These are phyloP conservation scores for Bostrychus sinensis DNA, from an alignment of 2,113 vertebrate genomes.

Conservation along the genomic window DNA sequence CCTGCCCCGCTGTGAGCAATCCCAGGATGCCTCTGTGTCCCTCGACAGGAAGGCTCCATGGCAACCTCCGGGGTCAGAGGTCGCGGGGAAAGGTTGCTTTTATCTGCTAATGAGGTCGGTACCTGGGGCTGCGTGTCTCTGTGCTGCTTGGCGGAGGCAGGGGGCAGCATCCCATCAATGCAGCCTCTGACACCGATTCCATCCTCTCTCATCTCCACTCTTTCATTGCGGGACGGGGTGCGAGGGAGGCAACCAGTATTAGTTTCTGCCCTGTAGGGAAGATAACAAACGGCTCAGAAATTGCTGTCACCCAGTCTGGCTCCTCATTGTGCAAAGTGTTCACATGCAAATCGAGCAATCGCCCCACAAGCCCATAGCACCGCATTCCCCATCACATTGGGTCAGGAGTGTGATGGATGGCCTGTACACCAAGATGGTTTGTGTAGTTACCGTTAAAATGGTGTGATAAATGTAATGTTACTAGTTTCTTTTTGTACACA, in stretches of 20 bases:
- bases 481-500: conserved; percentile 28
- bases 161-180: conserved; percentile 51
- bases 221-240: conserved; percentile 23
- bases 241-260: conserved; percentile 32
- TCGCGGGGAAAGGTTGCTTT: conserved; percentile 79
- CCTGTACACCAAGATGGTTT: conserved; percentile 32
- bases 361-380: conserved; percentile 38
- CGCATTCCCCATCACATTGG: conserved; percentile 20
- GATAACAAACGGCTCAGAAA: conserved; percentile 65
- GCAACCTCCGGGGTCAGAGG: conserved; percentile 77
- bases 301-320: conserved; percentile 67
- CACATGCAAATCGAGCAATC: conserved; percentile 72
- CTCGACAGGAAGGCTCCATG: conserved; percentile 76
- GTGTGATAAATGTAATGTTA: conserved; percentile 46
- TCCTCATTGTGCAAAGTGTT: conserved; percentile 72
- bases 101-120: conserved; percentile 81
- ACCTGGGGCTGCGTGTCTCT: conserved; percentile 74
- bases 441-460: conserved; percentile 40
- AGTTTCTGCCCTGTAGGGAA: conserved; percentile 47
- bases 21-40: conserved; percentile 69
- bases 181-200: conserved; percentile 70
- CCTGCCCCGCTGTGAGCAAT: conserved; percentile 56
- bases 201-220: conserved; percentile 70
- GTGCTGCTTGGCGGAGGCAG: conserved; percentile 44
- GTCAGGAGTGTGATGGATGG: conserved; percentile 57